Evolutionary conservation across 2,888 invertebrate species (phyloP).

Genomic region (Limenitis camilla): DNA sequence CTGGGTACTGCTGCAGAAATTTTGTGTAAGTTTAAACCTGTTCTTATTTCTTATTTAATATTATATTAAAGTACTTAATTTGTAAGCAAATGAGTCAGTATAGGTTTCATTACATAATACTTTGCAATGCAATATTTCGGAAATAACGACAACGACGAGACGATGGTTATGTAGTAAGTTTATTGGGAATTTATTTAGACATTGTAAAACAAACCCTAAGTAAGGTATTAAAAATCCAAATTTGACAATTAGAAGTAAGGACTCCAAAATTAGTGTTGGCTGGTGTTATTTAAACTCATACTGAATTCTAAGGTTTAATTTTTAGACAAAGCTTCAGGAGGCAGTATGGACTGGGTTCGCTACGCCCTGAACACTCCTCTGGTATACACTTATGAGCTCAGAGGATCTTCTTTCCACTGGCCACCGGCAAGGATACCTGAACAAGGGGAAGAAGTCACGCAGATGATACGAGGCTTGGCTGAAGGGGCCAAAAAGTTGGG

Average conservation of each 20-base stretch:
- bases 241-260: no score
- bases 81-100: no score
- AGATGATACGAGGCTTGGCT: constrained; percentile 73
- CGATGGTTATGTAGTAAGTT: no score
- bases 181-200: no score
- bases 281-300: no score
- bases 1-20: constrained; percentile 71
- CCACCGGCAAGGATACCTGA: constrained; percentile 79
- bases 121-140: no score
- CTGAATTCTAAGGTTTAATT: background rate
- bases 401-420: constrained; percentile 80
- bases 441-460: constrained; percentile 78
- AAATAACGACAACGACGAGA: no score
- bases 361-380: constrained; percentile 68
- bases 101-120: no score
- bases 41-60: background rate
- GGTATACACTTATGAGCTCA: constrained; percentile 78
- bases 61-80: background rate
- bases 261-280: no score
- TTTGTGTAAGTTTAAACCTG: constrained; percentile 60
- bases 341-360: constrained; percentile 79
- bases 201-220: no score
- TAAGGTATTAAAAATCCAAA: no score
- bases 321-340: constrained; percentile 58
- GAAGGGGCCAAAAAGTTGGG: constrained; percentile 58